Evolutionary conservation across 2,888 invertebrate genomes (phyloP).

Genomic region (Erebia epiphron): DNA sequence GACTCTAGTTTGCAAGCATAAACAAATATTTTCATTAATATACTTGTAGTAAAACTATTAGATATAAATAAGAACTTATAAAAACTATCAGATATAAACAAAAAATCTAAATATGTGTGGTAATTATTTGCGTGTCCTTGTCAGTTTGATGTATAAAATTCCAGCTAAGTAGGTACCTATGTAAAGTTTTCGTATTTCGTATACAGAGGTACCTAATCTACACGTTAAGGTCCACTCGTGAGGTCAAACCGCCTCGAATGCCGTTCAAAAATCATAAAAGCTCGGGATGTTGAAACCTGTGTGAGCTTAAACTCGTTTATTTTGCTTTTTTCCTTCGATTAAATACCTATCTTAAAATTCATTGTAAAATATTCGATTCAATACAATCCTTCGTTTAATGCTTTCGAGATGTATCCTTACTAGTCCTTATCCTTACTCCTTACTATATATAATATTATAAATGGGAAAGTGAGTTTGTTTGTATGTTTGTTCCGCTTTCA

Average conservation of each 20-base stretch:
- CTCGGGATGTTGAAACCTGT: conserved; percentile 16
- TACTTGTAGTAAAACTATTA: no score
- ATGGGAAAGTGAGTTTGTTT: no score
- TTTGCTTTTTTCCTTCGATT: conserved; percentile 6
- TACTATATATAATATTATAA: no score
- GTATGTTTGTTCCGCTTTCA: no score
- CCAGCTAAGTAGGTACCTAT: not conserved
- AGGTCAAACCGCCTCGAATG: conserved; percentile 28
- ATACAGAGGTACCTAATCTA: conserved; percentile 20
- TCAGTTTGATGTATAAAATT: not conserved
- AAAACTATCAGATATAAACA: no score
- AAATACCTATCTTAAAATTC: not conserved
- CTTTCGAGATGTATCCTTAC: not conserved
- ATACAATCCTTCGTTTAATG: not conserved
- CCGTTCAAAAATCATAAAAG: conserved; percentile 26
- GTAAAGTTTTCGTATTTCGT: not conserved
- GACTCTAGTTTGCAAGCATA: no score
- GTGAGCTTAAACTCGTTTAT: conserved; percentile 9
- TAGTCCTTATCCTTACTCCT: no score
- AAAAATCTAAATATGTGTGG: no score
- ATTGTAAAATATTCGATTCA: not conserved
- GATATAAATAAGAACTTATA: no score
- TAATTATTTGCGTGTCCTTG: not conserved
- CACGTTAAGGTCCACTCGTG: conserved; percentile 31
- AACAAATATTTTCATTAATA: no score